phyloP scores from a whole-genome alignment of 2,113 vertebrate genomes.

The Callaeas wilsoni region DNA sequence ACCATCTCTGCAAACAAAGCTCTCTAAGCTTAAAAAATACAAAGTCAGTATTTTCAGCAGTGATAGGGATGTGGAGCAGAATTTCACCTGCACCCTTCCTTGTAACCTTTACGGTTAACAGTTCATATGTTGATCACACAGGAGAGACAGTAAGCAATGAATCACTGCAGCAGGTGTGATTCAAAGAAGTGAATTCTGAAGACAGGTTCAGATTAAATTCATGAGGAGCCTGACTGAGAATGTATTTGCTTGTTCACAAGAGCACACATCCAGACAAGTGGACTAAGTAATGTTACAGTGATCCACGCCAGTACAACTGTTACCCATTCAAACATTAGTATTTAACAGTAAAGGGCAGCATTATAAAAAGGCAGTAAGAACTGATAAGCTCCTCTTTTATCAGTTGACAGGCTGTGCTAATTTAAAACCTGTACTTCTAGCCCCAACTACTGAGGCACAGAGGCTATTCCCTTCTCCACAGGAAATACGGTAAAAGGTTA shows the following conservation, averaged over 20 bases:
- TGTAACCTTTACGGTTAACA: neutral
- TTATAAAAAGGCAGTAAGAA: neutral
- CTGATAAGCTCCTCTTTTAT: neutral
- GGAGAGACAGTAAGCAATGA: neutral
- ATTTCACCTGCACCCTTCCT: neutral
- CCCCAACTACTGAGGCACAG: neutral
- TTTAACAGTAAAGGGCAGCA: neutral
- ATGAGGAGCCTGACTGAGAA: neutral
- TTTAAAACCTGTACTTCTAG: neutral
- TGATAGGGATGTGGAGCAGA: neutral
- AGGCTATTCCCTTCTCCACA: neutral
- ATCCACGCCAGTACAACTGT: neutral
- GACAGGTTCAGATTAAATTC: neutral
- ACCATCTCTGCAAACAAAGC: neutral
- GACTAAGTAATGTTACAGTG: neutral
- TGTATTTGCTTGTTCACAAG: neutral
- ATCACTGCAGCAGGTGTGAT: neutral
- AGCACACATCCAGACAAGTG: neutral
- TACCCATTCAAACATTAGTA: neutral
- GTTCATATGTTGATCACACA: neutral
- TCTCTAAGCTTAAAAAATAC: neutral
- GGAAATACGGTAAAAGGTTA: neutral
- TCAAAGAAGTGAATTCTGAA: neutral
- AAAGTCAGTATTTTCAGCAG: neutral
- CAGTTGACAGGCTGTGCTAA: neutral